Percentiles rank a stretch among this genome's conserved stretches.
Conservation (phyloP, 2,113 vertebrate species). For the Melanocharis versteri region DNA sequence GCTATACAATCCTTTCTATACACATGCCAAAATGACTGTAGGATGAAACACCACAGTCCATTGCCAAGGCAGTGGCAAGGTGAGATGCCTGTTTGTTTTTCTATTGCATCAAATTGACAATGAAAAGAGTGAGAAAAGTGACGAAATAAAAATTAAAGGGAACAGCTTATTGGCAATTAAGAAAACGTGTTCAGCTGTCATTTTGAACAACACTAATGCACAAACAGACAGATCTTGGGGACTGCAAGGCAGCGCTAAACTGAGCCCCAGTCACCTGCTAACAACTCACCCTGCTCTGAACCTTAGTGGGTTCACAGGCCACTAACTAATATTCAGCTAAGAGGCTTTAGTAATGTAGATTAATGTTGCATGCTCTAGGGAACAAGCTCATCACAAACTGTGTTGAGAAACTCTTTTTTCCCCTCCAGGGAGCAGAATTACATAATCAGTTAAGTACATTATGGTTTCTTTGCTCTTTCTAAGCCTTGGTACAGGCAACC, state of each 20-base stretch:
- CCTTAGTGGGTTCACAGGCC: background rate
- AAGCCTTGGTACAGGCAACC: background rate
- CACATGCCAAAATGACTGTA: background rate
- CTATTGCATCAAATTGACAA: background rate
- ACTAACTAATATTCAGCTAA: slow-evolving; percentile 20
- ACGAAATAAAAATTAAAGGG: background rate
- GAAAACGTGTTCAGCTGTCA: background rate
- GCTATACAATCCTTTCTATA: background rate
- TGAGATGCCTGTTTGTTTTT: background rate
- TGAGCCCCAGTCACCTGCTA: background rate
- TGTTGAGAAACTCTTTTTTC: background rate
- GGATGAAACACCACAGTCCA: background rate
- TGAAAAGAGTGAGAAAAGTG: background rate
- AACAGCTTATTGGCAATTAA: background rate
- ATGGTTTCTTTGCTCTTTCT: background rate
- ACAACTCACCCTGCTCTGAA: slow-evolving; percentile 17
- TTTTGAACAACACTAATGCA: background rate
- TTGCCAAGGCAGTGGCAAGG: background rate
- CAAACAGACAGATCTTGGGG: background rate
- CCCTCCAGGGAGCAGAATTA: background rate
- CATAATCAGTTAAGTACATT: slow-evolving; percentile 14
- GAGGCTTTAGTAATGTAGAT: slow-evolving; percentile 59
- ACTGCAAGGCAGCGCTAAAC: background rate
- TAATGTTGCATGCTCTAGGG: slow-evolving; percentile 58
- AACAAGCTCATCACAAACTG: slow-evolving; percentile 49